Percentiles rank a stretch among this genome's conserved stretches.
Evolutionary conservation across 2,888 invertebrate species (phyloP).

Genomic region (Pecten maximus): DNA sequence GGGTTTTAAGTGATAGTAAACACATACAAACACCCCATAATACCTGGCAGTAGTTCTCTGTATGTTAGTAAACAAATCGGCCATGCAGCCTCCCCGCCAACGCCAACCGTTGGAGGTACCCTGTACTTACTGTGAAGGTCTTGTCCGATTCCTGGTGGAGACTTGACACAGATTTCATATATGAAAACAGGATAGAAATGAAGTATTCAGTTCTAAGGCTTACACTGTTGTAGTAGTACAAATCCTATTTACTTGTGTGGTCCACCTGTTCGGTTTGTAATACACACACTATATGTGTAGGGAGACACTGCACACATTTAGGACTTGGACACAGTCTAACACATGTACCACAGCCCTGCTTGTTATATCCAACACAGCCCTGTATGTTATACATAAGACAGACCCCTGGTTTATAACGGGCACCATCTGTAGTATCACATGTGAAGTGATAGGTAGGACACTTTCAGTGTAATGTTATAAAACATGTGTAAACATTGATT

Average conservation of each 20-base stretch:
- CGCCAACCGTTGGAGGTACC: background rate
- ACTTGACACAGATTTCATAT: background rate
- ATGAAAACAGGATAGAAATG: background rate
- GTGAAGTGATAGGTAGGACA: background rate
- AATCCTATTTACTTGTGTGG: background rate
- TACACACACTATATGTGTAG: background rate
- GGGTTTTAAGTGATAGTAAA: background rate
- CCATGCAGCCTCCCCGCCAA: background rate
- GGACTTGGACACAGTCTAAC: background rate
- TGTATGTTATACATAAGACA: background rate
- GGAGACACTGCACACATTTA: background rate
- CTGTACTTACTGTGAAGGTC: background rate
- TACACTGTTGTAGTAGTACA: background rate
- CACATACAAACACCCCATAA: background rate
- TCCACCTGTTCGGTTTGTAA: background rate
- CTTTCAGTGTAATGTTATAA: background rate
- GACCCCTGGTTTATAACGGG: background rate
- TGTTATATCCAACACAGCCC: background rate
- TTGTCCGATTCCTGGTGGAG: background rate
- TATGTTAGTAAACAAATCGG: constrained; percentile 14
- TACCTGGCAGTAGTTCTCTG: background rate
- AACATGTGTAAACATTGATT: background rate
- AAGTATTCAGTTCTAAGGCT: background rate
- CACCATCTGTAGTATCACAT: background rate
- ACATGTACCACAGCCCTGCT: background rate